Evolutionary conservation across 2,113 vertebrate genomes (phyloP).

Genomic region (Meriones unguiculatus): DNA sequence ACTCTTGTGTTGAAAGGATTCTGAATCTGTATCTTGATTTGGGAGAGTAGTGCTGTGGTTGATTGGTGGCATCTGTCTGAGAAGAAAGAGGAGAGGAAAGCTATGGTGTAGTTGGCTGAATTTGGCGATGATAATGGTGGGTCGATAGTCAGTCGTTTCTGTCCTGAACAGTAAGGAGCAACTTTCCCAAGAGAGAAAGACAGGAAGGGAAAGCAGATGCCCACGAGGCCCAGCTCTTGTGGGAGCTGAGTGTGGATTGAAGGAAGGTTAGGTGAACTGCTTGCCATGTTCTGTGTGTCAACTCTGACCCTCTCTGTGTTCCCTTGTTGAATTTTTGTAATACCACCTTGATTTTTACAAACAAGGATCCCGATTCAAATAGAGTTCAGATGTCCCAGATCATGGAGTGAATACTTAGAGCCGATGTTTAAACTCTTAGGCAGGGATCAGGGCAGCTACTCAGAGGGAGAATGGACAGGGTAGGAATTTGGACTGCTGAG

Average conservation of each 20-base stretch:
- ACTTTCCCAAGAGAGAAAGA: slow-evolving; percentile 1
- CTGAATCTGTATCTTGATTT: neutral
- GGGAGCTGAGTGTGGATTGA: neutral
- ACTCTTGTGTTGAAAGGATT: neutral
- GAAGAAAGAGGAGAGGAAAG: neutral
- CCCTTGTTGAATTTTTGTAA: slow-evolving; percentile 26
- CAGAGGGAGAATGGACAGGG: neutral
- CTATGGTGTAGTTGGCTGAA: neutral
- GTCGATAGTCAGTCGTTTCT: neutral
- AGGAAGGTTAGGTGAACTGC: neutral
- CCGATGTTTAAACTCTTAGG: slow-evolving; percentile 2
- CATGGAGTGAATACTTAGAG: neutral
- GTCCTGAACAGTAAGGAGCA: neutral
- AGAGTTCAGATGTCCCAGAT: neutral
- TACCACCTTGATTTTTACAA: slow-evolving; percentile 16
- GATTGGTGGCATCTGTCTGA: neutral
- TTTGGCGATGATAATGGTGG: neutral
- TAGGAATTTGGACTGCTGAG: neutral
- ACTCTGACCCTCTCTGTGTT: neutral
- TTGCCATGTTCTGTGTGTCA: neutral
- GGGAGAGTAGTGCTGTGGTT: neutral
- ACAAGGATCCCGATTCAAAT: slow-evolving; percentile 2
- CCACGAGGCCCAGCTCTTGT: neutral
- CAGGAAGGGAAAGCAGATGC: neutral
- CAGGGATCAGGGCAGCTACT: neutral